Percentiles rank a stretch among this genome's conserved stretches.
These are phyloP conservation scores for Xiphorhynchus erythropygius DNA, from an alignment of 2,797 vertebrate species.

Conservation along the genomic window DNA sequence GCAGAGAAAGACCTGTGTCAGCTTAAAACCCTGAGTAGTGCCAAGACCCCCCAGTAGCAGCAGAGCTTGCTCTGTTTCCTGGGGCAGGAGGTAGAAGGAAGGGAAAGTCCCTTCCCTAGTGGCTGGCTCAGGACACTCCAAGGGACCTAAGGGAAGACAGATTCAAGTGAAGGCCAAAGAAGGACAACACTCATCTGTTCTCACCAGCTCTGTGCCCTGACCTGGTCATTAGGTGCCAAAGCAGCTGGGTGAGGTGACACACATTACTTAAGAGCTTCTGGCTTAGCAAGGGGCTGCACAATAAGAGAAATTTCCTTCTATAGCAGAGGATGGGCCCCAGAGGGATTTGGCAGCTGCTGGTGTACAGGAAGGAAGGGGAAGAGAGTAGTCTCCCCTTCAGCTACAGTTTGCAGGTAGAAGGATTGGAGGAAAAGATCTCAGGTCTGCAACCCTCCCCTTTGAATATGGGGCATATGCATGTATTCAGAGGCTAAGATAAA, in stretches of 20 bases:
- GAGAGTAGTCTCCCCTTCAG: background rate
- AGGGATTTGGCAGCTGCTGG: background rate
- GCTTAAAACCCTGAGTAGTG: background rate
- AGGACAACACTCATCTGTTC: background rate
- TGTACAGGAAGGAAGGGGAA: background rate
- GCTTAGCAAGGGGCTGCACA: background rate
- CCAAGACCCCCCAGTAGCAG: accelerated
- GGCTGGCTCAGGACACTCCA: background rate
- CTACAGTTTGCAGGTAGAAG: background rate
- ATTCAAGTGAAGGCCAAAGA: background rate
- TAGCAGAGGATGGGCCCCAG: background rate
- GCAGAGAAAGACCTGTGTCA: background rate
- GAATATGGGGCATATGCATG: background rate
- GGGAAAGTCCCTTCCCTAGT: background rate
- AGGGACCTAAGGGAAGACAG: background rate
- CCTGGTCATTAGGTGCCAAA: background rate
- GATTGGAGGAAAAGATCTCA: background rate
- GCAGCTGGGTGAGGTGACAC: background rate
- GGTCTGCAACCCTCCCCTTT: background rate
- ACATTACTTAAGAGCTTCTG: background rate
- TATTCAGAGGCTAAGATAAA: background rate
- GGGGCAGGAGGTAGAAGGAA: background rate
- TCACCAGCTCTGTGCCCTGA: background rate
- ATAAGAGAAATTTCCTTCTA: background rate
- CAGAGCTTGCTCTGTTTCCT: background rate